A percentile compares a stretch with the other conserved stretches of the same genome.
Conservation (phyloP, 92 coral and sea anemone species). For the Chrysogorgia sp. region DNA sequence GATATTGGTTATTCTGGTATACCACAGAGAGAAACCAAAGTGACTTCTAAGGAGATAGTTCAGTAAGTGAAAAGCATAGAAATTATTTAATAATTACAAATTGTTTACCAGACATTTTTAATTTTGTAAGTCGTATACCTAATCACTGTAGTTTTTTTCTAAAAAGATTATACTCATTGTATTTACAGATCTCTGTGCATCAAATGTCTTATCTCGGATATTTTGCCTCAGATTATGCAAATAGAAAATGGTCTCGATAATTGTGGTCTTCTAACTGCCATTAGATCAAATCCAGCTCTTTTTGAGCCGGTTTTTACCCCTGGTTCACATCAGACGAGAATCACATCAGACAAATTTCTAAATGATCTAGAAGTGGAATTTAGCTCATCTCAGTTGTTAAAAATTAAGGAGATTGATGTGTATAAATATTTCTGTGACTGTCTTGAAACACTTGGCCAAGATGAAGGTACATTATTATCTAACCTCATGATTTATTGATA, state of each 20-base stretch:
- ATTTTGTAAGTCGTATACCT: not conserved
- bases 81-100: not conserved
- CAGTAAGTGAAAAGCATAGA: no score
- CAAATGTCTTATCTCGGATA: not conserved
- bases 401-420: slow-evolving; percentile 7
- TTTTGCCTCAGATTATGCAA: slow-evolving; percentile 20
- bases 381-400: slow-evolving; percentile 4
- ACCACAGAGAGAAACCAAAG: slow-evolving; percentile 16
- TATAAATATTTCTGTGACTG: slow-evolving; percentile 19
- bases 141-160: not conserved
- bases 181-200: not conserved
- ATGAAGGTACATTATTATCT: no score
- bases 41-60: not conserved
- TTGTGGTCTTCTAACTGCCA: not conserved
- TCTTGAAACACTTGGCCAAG: no score
- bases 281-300: not conserved
- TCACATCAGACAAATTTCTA: not conserved
- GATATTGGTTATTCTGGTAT: no score
- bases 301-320: not conserved
- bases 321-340: not conserved
- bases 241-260: not conserved
- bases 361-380: slow-evolving; percentile 5
- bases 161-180: not conserved
- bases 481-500: no score
- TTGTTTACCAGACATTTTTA: not conserved